Base-by-base conservation (phyloP, 2,113 vertebrate genomes). In the Serinus canaria region DNA sequence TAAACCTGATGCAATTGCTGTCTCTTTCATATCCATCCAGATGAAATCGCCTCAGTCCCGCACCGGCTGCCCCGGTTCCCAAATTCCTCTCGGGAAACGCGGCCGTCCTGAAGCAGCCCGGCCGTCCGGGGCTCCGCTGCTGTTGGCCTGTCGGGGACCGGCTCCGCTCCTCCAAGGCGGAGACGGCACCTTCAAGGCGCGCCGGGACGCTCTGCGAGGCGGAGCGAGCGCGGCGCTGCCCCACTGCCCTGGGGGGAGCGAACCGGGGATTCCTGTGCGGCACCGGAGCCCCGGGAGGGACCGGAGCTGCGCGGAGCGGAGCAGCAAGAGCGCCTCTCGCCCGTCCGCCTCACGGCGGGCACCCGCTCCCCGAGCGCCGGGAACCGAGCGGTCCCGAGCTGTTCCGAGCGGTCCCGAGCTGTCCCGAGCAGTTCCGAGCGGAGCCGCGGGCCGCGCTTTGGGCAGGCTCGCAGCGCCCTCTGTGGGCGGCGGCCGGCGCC, bases 391-490 rank as follows among this genome's bases (percentile, higher is more conserved):
- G 30, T 2, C 0, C 64, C n/a, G 52, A 59, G 22, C 18, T 3
- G 14, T 1, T 1, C 73, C 20, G 55, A 31, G 52, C 8, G 6
- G 5, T 7, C 3, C 52, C 52, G 53, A 55, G 19, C 19, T 5
- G 31, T 6, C 19, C 19, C 53, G 53, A 55, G 30, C 53, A 13
- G 53, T 33, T 4, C 64, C n/a, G 53, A 60, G 35, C 33, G 22
- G 39, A 11, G 58, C 56, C 47, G 55, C 20, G 19, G 44, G 64
- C 27, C n/a, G 5, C 33, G 75, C 52, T 46, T 91, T 97, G 97
- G 94, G 91, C 89, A 86, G 92, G 97, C 92, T 97, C 90, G 76
- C 64, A 91, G 98, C 98, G 97, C 98, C 98, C 98, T 98, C 98
- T 98, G 95, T 98, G 92, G 98, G 97, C 55, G 17, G 52, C 53